Evolutionary conservation across 2,888 invertebrate genomes (phyloP), one percentile per base, ranked within the genome.

Genomic region (Silvanus unidentatus): DNA sequence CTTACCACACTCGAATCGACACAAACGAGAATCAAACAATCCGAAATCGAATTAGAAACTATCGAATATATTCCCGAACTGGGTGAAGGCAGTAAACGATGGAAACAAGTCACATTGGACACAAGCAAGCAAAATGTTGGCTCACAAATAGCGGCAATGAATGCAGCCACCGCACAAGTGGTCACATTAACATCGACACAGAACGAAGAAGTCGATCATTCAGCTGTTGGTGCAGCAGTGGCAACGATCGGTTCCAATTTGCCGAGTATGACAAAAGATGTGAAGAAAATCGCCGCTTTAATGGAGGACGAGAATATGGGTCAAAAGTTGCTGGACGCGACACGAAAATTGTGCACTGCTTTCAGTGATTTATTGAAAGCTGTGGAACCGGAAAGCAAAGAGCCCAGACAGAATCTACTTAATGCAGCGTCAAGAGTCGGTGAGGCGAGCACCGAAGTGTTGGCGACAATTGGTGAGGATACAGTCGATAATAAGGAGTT

Each of bases 111-210:
- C 50, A 90, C 90, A 1, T 77, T 96, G 71, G 97, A 96, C 72
- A 89, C 94, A 43, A 91, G 91, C 71, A 92, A 93, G 71, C 97
- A 98, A 75, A 93, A 89, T 57, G 93, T 99, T 44, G 92, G 92
- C 53, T 94, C 94, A 42, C 94, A 98, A 72, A 88, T 99, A 60
- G 97, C 97, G 3, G 97, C 97, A 46, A 98, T 99, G 96, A 98
- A 93, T 73, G 98, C 98, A 0, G 98, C 98, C 44, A 99, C 98
- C 0, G 99, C 99, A 6, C 95, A 97, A 73, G 71, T 67, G 2
- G 72, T 72, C 1, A 71, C 71, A 8, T 53, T 72, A 42, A 72
- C 69, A 48, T 58, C 74, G 73, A 84, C 83, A 2, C 76, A 83
- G 0, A 83, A 85, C 0, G 91, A 93, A 54, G 94, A 96, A 58